Conservation (phyloP, 35 echinoderm and acorn worm species). For the Nesometra sesokonis region DNA sequence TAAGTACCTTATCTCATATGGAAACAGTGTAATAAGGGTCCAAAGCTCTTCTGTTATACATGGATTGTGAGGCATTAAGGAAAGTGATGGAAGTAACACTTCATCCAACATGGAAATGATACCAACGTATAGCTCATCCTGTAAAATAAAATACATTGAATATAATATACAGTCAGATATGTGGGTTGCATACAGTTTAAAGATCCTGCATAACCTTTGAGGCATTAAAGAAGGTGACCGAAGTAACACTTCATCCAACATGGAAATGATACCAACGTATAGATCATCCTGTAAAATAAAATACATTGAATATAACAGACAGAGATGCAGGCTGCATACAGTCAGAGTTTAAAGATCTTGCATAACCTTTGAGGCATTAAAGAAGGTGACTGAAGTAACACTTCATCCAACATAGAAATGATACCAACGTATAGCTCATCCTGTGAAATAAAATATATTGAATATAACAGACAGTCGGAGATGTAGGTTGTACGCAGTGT, state of each 20-base stretch:
- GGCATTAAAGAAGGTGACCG: slow-evolving; percentile 69
- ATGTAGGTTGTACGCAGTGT: not conserved
- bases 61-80: slow-evolving; percentile 75
- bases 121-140: not conserved
- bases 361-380: slow-evolving; percentile 75
- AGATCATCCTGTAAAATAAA: not conserved
- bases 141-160: not conserved
- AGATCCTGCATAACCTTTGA: not conserved
- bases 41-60: slow-evolving; percentile 89
- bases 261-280: slow-evolving; percentile 11
- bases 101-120: slow-evolving; percentile 50
- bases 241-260: slow-evolving; percentile 55
- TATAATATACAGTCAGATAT: not conserved
- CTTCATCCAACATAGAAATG: slow-evolving; percentile 55
- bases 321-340: too few relatives aligned
- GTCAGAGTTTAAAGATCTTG: slow-evolving; percentile 72
- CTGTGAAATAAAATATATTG: not conserved
- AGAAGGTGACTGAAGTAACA: slow-evolving; percentile 65
- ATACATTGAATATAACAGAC: too few relatives aligned
- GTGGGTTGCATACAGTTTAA: not conserved
- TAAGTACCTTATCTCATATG: slow-evolving; percentile 77
- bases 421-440: not conserved
- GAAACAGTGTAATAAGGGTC: slow-evolving; percentile 70
- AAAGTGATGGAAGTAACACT: slow-evolving; percentile 70
- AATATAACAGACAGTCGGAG: not conserved